Evolutionary conservation across 2,888 invertebrate species (phyloP), one percentile per base, ranked within the genome.

Genomic region (Cynaeus angustus): DNA sequence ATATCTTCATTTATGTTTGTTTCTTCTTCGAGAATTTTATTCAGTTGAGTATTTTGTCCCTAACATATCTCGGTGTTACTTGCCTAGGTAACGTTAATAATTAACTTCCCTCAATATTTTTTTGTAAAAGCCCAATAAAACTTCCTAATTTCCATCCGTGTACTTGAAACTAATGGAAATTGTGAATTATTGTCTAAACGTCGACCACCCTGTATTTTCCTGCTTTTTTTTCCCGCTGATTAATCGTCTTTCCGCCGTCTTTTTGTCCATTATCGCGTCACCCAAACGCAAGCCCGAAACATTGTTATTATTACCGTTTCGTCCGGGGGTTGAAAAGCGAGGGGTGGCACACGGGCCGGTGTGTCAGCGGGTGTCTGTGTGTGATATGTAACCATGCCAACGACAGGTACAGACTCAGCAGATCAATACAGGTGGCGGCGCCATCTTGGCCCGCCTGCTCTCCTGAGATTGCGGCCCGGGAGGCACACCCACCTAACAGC

Each of bases 401-500:
- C 78, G 80, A 75, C 79, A 80, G 80, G 81, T 81, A 80, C 81
- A 83, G 82, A 82, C 79, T 80, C 79, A 77, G 78, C 78, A 81
- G 81, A 81, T 81, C 82, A 80, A 82, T 82, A 81, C 78, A 62
- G 76, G 75, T 75, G 74, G 77, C 77, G 81, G 77, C 81, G 83
- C 82, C 82, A 82, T 82, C 81, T 82, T 82, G 82, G 81, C 80
- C 81, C 81, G 81, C 80, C 81, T 83, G 82, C 83, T 83, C 83
- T 83, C 83, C 79, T 78, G 83, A 83, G 83, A 83, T 82, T 77
- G 77, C 73, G 68, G 74, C 72, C 70, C 65, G 74, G 75, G 72
- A 75, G 78, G 76, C 79, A 78, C 80, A 79, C 79, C 79, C 78
- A 79, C 79, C 72, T 14, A 71, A 7, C 71, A 75, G 73, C 73